phyloP scores from a whole-genome alignment of 2,113 vertebrate genomes.

The Anoura caudifer region DNA sequence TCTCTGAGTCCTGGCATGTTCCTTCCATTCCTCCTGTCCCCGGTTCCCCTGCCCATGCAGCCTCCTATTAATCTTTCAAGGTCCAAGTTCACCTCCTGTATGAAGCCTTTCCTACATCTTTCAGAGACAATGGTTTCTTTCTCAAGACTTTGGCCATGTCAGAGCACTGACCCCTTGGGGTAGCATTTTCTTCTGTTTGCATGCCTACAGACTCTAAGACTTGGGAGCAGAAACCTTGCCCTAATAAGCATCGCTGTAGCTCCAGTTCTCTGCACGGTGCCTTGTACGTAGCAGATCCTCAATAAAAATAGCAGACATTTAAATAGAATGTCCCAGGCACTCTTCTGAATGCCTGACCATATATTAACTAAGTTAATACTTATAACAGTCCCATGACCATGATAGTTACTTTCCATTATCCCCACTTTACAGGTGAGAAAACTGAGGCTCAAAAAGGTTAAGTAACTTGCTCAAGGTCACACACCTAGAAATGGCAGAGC shows the following conservation, averaged over 20 bases:
- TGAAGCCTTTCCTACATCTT: neutral
- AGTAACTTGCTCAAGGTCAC: neutral
- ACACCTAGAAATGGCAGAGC: neutral
- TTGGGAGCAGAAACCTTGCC: neutral
- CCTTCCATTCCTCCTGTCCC: no score
- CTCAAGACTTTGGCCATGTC: neutral
- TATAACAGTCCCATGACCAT: neutral
- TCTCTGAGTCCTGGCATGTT: neutral
- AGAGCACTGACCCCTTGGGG: neutral
- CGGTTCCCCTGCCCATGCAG: neutral
- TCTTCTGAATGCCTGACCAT: neutral
- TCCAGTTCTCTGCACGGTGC: neutral
- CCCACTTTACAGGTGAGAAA: neutral
- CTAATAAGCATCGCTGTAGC: neutral
- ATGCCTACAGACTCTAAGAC: neutral
- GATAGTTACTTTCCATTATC: neutral
- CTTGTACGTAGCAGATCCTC: neutral
- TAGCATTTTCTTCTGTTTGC: neutral
- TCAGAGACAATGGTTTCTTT: neutral
- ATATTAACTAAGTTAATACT: neutral
- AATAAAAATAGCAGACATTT: neutral
- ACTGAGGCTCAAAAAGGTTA: neutral
- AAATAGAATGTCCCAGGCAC: neutral
- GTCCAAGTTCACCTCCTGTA: neutral
- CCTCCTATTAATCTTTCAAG: neutral